Percentiles rank a stretch among this genome's conserved stretches.
Conservation (phyloP, 2,888 invertebrate species). For the Agrilus cyanescens region DNA sequence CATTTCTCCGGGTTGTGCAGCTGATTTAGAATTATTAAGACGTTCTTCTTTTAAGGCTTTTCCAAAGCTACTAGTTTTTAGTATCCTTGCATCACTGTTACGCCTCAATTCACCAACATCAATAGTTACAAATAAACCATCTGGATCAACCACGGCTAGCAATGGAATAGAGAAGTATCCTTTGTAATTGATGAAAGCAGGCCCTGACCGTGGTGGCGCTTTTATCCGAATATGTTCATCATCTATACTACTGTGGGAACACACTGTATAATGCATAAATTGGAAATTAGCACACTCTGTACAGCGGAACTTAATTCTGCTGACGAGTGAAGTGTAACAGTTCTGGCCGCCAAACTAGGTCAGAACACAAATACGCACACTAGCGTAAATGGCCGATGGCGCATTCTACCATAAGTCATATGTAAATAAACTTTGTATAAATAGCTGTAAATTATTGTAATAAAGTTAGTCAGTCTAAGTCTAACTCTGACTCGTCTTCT, state of each 20-base stretch:
- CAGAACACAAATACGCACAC: too few relatives aligned
- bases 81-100: slow-evolving; percentile 17
- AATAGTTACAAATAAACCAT: slow-evolving; percentile 12
- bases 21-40: slow-evolving; percentile 4
- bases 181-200: slow-evolving; percentile 6
- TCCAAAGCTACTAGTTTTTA: slow-evolving; percentile 7
- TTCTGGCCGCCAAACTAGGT: too few relatives aligned
- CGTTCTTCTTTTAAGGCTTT: background rate
- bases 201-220: slow-evolving; percentile 1
- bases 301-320: too few relatives aligned
- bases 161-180: slow-evolving; percentile 5
- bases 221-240: slow-evolving; percentile 14
- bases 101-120: slow-evolving; percentile 17
- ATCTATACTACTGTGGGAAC: slow-evolving; percentile 12
- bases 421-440: too few relatives aligned
- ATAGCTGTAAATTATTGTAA: too few relatives aligned
- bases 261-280: too few relatives aligned
- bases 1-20: background rate
- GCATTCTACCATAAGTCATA: too few relatives aligned
- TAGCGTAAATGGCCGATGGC: too few relatives aligned
- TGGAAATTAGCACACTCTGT: too few relatives aligned
- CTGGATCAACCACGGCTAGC: slow-evolving; percentile 6
- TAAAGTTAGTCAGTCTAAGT: too few relatives aligned
- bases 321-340: too few relatives aligned
- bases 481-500: too few relatives aligned